phyloP scores from a whole-genome alignment of 2,888 invertebrate genomes.

The Therioaphis trifolii region DNA sequence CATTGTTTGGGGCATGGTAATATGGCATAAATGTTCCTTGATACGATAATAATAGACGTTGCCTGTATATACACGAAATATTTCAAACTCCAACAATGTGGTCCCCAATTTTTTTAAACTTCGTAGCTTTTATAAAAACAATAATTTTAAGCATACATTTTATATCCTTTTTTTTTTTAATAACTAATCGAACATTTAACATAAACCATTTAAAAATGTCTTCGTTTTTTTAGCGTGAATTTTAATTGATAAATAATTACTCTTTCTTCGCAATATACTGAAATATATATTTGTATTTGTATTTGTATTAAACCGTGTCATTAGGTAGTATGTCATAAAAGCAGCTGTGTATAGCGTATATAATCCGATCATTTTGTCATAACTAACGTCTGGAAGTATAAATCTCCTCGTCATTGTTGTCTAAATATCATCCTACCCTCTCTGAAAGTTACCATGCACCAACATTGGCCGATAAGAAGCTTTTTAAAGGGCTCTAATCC shows the following conservation, averaged over 20 bases:
- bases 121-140: not conserved
- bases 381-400: not conserved
- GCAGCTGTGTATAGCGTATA: not conserved
- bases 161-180: too few species aligned
- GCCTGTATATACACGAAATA: not conserved
- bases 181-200: too few species aligned
- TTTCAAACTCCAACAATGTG: not conserved
- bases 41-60: not conserved
- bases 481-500: constrained; percentile 51
- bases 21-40: not conserved
- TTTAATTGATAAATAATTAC: not conserved
- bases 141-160: too few species aligned
- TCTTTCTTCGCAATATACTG: not conserved
- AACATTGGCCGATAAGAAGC: constrained; percentile 49
- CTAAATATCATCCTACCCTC: constrained; percentile 27
- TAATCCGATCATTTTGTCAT: constrained; percentile 46
- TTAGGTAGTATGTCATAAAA: not conserved
- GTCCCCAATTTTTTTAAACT: not conserved
- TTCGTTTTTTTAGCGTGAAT: too few species aligned
- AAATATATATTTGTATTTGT: not conserved
- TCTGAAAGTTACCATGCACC: constrained; percentile 10
- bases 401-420: constrained; percentile 37
- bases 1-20: not conserved
- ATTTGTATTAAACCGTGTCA: not conserved
- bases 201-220: too few species aligned